phyloP scores from a whole-genome alignment of 53 echinoderm and acorn worm genomes.

The Hippasteria phrygiana region DNA sequence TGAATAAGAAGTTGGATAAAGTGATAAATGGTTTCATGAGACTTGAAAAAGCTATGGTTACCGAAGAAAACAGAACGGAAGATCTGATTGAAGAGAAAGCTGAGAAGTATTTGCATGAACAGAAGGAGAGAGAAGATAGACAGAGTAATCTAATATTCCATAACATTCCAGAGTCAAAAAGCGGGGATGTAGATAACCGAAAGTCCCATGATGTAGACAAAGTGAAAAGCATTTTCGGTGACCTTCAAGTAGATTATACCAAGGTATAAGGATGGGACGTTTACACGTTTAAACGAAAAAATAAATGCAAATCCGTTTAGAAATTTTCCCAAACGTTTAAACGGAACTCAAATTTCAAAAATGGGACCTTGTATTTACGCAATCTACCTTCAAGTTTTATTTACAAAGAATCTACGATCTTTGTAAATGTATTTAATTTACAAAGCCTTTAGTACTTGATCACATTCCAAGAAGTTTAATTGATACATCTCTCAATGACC shows the following conservation, averaged over 20 bases:
- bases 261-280: too few species aligned
- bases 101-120: background rate
- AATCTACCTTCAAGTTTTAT: too few species aligned
- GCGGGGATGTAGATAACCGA: background rate
- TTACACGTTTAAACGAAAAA: too few species aligned
- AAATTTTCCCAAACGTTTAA: too few species aligned
- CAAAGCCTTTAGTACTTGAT: too few species aligned
- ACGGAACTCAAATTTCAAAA: too few species aligned
- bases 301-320: too few species aligned
- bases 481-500: too few species aligned
- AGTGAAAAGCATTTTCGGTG: background rate
- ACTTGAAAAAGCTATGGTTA: background rate
- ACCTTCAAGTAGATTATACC: slow-evolving; percentile 4
- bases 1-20: background rate
- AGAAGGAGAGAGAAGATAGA: background rate
- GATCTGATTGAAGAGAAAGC: background rate
- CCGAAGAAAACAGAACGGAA: background rate
- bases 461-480: too few species aligned
- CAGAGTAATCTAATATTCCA: background rate
- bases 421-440: too few species aligned
- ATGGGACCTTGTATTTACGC: too few species aligned
- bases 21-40: background rate
- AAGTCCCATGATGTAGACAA: background rate
- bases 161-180: background rate
- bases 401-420: too few species aligned